Conservation (phyloP, 2,113 vertebrate genomes). For the Lanius collurio region DNA sequence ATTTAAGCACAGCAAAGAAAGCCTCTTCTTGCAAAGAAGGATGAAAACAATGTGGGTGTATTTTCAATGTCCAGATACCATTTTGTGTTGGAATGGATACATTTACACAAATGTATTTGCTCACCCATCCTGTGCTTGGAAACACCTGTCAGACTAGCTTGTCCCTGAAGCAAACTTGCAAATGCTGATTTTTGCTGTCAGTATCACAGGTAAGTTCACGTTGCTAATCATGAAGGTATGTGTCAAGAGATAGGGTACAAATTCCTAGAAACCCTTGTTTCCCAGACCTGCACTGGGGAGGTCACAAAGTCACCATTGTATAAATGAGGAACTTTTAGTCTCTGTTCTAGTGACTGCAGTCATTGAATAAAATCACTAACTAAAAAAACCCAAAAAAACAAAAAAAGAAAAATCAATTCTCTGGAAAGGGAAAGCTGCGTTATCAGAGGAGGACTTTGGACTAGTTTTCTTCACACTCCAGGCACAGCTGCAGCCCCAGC, state of each 20-base stretch:
- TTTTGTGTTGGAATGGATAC: neutral
- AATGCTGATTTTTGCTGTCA: neutral
- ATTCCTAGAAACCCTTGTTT: neutral
- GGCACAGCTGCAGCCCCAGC: neutral
- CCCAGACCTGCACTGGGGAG: neutral
- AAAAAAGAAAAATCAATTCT: no score
- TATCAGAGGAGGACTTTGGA: neutral
- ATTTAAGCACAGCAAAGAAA: neutral
- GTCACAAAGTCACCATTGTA: neutral
- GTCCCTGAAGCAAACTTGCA: neutral
- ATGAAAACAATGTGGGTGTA: accelerated
- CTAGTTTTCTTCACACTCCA: neutral
- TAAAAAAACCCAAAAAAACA: no score
- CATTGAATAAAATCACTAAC: neutral
- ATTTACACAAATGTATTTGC: neutral
- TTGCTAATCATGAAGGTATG: neutral
- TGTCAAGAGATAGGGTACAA: neutral
- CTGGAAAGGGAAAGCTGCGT: accelerated
- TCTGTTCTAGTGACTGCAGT: no score
- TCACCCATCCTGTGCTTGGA: neutral
- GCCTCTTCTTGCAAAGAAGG: neutral
- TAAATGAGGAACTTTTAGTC: neutral
- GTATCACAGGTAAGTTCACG: neutral
- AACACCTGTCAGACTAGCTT: neutral
- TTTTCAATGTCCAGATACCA: neutral